phyloP scores from a whole-genome alignment of 35 echinoderm and acorn worm genomes.

The Strongylocentrotus purpuratus region DNA sequence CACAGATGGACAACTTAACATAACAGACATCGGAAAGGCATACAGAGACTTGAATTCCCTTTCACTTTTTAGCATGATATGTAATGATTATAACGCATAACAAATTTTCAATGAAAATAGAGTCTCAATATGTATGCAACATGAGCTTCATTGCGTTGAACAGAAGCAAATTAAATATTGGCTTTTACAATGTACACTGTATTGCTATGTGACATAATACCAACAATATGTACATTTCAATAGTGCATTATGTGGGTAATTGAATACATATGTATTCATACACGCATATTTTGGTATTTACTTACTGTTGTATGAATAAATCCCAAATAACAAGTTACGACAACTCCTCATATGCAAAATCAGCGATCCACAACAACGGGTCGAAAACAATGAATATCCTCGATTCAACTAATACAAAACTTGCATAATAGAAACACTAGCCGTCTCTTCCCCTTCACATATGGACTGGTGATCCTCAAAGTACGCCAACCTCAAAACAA shows the following conservation, averaged over 20 bases:
- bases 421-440: background rate
- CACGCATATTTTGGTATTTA: background rate
- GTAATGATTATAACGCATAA: too few species aligned
- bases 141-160: background rate
- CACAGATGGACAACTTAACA: too few species aligned
- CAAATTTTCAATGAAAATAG: too few species aligned
- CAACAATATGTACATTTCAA: too few species aligned
- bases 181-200: too few species aligned
- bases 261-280: too few species aligned
- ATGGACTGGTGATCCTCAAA: background rate
- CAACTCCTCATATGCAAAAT: background rate
- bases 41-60: too few species aligned
- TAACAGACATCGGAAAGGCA: too few species aligned
- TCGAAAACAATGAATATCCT: background rate
- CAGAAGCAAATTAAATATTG: background rate
- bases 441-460: background rate
- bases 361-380: background rate
- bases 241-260: too few species aligned
- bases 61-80: too few species aligned
- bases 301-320: background rate
- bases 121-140: too few species aligned
- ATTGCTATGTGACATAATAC: background rate
- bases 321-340: background rate
- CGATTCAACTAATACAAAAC: background rate
- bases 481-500: background rate